Conservation (phyloP, 92 coral and sea anemone genomes). For the Epizoanthus ramosus region DNA sequence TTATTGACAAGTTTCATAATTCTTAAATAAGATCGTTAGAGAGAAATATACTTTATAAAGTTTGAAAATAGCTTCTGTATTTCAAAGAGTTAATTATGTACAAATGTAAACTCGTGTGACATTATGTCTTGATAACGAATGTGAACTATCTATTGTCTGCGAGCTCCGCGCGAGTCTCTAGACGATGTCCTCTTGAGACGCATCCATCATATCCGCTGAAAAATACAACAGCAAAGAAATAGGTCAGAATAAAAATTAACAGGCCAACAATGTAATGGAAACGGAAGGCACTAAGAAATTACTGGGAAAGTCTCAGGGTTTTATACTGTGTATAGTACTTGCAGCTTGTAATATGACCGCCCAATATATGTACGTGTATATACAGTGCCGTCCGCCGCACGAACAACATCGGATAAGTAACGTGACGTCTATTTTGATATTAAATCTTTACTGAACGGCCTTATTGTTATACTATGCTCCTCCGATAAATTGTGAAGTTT, state of each 20-base stretch:
- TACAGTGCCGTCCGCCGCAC: no score
- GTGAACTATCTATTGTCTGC: background rate
- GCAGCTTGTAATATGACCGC: no score
- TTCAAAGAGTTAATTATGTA: constrained; percentile 55
- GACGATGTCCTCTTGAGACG: constrained; percentile 87
- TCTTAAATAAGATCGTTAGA: constrained; percentile 67
- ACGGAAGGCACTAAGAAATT: no score
- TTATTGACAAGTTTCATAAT: constrained; percentile 24
- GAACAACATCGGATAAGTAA: no score
- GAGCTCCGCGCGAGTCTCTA: background rate
- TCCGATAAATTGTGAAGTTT: no score
- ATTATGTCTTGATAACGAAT: background rate
- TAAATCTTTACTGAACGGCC: no score
- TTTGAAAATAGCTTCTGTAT: constrained; percentile 65
- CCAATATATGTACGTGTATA: no score
- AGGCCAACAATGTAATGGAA: background rate
- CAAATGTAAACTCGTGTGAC: constrained; percentile 49
- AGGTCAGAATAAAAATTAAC: background rate
- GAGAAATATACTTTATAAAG: constrained; percentile 46
- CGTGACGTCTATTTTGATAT: no score
- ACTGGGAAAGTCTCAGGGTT: no score
- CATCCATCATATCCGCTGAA: constrained; percentile 77
- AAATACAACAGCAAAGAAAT: constrained; percentile 5
- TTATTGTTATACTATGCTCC: no score
- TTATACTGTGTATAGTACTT: no score